A percentile compares a stretch with the other conserved stretches of the same genome.
phyloP scores from a whole-genome alignment of 1,140 invertebrate genomes.

The Brachionus rotundiformis region DNA sequence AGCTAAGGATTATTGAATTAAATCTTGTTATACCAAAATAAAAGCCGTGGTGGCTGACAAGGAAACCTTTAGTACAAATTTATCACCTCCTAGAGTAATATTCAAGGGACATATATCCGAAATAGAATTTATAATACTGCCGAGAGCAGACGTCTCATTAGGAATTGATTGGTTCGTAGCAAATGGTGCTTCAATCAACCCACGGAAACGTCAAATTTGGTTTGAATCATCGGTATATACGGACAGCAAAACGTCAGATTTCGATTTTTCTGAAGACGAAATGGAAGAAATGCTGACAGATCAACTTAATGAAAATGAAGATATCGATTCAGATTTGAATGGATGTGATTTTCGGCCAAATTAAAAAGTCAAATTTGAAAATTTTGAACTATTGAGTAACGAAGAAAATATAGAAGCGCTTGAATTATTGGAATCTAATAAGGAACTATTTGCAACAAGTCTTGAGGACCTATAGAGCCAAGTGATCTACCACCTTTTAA shows the following conservation, averaged over 20 bases:
- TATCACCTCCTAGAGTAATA: background rate
- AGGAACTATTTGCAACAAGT: background rate
- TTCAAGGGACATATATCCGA: background rate
- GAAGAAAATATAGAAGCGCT: too few species aligned
- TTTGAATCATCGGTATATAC: background rate
- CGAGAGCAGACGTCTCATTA: background rate
- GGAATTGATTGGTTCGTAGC: too few species aligned
- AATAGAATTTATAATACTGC: conserved; percentile 8
- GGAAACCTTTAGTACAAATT: background rate
- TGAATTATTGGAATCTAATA: background rate
- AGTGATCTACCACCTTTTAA: background rate
- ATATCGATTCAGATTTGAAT: background rate
- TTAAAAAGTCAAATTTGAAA: too few species aligned
- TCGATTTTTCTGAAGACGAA: conserved; percentile 6
- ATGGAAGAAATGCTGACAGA: conserved; percentile 1
- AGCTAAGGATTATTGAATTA: background rate
- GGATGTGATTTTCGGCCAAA: background rate
- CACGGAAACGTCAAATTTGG: background rate
- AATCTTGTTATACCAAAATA: background rate
- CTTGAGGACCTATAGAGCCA: background rate
- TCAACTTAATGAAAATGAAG: background rate
- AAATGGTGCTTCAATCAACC: conserved; percentile 18
- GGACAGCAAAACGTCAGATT: background rate
- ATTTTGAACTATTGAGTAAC: background rate
- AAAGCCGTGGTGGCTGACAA: background rate